Conservation (phyloP, 2,888 invertebrate species). For the Drosophila meridiana region DNA sequence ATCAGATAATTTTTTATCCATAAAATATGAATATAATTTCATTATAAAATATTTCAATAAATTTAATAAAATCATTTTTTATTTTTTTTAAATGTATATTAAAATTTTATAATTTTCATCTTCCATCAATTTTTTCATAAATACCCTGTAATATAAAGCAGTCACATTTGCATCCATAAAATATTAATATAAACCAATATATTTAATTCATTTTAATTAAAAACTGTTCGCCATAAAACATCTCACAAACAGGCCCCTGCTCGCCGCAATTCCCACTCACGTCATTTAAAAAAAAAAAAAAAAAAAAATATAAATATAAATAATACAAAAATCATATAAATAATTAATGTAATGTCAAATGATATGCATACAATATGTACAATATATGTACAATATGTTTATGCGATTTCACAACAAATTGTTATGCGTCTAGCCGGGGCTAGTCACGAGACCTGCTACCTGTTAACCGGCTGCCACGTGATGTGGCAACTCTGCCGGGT, state of each 20-base stretch:
- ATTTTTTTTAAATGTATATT: no score
- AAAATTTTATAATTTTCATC: no score
- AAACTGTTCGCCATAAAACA: neutral
- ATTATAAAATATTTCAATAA: no score
- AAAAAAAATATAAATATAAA: neutral
- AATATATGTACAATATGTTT: conserved; percentile 1
- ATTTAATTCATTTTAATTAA: neutral
- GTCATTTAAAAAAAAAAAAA: neutral
- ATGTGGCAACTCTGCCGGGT: conserved; percentile 34
- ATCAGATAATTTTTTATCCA: no score
- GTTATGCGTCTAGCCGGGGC: neutral
- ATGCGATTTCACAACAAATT: conserved; percentile 1
- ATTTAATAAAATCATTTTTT: no score
- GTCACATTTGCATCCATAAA: neutral
- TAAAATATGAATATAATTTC: no score
- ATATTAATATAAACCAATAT: neutral
- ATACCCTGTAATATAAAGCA: no score
- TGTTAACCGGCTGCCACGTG: conserved; percentile 22
- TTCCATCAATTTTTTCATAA: no score
- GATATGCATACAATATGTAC: conserved; percentile 4
- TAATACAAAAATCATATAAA: neutral
- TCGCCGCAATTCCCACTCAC: neutral
- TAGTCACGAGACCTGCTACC: conserved; percentile 2
- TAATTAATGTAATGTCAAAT: neutral
- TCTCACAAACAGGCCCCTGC: neutral